Conservation (phyloP, 2,797 vertebrate species). For the Apogon hyalosoma region DNA sequence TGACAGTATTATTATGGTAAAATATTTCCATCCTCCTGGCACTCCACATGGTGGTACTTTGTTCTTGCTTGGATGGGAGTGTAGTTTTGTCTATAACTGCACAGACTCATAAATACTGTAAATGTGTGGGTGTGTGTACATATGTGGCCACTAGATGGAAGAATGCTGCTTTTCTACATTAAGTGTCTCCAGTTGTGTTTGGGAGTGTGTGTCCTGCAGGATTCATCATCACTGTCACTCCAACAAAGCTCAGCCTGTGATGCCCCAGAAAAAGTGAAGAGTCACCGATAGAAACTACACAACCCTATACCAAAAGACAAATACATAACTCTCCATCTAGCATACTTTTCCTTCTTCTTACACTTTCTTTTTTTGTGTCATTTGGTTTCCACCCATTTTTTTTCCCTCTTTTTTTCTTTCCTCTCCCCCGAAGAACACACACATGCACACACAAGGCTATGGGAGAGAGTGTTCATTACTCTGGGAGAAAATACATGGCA, state of each 20-base stretch:
- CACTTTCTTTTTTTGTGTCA: slow-evolving; percentile 22
- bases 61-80: slow-evolving; percentile 4
- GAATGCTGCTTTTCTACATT: slow-evolving; percentile 61
- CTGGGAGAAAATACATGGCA: slow-evolving; percentile 64
- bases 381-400: slow-evolving; percentile 2
- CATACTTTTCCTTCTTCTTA: slow-evolving; percentile 17
- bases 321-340: slow-evolving; percentile 28
- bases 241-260: slow-evolving; percentile 38
- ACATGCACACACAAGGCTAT: slow-evolving; percentile 17
- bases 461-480: slow-evolving; percentile 62
- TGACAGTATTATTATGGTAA: too few relatives aligned
- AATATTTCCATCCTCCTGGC: too few relatives aligned
- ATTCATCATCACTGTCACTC: slow-evolving; percentile 56
- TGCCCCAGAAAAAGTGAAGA: slow-evolving; percentile 58
- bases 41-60: too few relatives aligned
- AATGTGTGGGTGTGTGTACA: slow-evolving; percentile 31
- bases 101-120: not conserved
- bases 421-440: slow-evolving; percentile 7
- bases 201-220: slow-evolving; percentile 57
- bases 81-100: not conserved
- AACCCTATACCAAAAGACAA: slow-evolving; percentile 36
- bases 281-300: slow-evolving; percentile 37
- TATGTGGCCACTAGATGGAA: slow-evolving; percentile 81
- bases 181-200: slow-evolving; percentile 20
- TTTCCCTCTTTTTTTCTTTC: slow-evolving; percentile 18